These are phyloP conservation scores for Perizoma affinitatum DNA, from an alignment of 2,888 invertebrate genomes.

Conservation along the genomic window DNA sequence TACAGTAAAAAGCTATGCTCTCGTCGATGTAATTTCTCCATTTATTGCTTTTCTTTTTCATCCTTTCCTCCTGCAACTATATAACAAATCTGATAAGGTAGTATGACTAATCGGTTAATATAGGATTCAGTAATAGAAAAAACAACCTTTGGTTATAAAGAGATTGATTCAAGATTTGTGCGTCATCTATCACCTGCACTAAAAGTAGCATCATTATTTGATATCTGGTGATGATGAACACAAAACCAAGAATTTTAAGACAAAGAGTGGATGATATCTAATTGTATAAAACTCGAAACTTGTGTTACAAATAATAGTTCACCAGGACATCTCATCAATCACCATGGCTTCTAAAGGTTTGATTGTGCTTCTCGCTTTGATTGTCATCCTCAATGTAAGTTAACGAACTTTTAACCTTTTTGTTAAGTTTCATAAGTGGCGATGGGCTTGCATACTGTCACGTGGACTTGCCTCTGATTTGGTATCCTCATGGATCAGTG, in stretches of 20 bases:
- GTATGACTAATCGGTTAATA: too few relatives aligned
- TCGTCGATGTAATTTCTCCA: too few relatives aligned
- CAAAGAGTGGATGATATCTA: conserved; percentile 32
- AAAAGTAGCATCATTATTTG: conserved; percentile 1
- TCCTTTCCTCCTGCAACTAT: too few relatives aligned
- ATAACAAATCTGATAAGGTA: too few relatives aligned
- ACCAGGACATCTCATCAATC: conserved; percentile 11
- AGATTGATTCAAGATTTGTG: background rate
- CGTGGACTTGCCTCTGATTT: too few relatives aligned
- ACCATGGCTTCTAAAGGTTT: conserved; percentile 47
- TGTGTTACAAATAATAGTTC: conserved; percentile 16
- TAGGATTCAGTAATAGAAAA: too few relatives aligned
- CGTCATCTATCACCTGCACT: conserved; percentile 7
- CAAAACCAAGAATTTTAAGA: conserved; percentile 27
- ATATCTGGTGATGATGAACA: conserved; percentile 7
- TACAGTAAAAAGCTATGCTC: too few relatives aligned
- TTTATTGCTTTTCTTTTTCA: too few relatives aligned
- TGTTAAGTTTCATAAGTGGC: too few relatives aligned
- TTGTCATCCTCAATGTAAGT: conserved; percentile 46
- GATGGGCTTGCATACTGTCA: too few relatives aligned
- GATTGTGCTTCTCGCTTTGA: conserved; percentile 40
- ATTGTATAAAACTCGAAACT: conserved; percentile 38
- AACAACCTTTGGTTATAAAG: too few relatives aligned
- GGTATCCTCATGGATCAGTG: too few relatives aligned
- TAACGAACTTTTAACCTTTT: background rate